phyloP scores from a whole-genome alignment of 2,113 vertebrate genomes.

The Ia io region DNA sequence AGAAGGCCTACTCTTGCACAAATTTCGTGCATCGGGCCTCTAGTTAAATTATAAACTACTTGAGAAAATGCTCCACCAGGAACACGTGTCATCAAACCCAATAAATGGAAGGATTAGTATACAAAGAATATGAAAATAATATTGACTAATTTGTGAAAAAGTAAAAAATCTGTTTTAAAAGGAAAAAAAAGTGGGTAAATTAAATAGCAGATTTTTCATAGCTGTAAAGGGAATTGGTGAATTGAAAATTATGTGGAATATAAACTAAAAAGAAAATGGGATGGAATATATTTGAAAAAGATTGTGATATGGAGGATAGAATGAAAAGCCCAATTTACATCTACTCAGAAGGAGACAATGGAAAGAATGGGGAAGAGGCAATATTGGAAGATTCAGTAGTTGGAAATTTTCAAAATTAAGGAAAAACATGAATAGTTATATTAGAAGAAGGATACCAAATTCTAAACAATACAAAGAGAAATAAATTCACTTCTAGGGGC shows the following conservation, averaged over 20 bases:
- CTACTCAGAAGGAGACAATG: background rate
- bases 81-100: background rate
- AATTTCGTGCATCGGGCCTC: no score
- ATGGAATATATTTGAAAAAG: background rate
- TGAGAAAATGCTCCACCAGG: background rate
- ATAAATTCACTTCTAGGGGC: background rate
- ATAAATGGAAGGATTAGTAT: background rate
- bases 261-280: background rate
- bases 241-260: background rate
- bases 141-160: background rate
- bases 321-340: background rate
- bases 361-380: background rate
- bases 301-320: background rate
- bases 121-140: background rate
- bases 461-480: background rate
- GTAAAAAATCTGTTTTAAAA: background rate
- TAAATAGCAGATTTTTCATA: background rate
- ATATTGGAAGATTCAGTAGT: background rate
- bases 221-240: background rate
- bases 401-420: background rate
- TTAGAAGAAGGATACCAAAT: background rate
- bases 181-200: background rate
- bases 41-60: background rate
- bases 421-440: background rate
- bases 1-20: no score